Evolutionary conservation across 2,113 vertebrate species (phyloP).

Genomic region (Plectropomus leopardus): DNA sequence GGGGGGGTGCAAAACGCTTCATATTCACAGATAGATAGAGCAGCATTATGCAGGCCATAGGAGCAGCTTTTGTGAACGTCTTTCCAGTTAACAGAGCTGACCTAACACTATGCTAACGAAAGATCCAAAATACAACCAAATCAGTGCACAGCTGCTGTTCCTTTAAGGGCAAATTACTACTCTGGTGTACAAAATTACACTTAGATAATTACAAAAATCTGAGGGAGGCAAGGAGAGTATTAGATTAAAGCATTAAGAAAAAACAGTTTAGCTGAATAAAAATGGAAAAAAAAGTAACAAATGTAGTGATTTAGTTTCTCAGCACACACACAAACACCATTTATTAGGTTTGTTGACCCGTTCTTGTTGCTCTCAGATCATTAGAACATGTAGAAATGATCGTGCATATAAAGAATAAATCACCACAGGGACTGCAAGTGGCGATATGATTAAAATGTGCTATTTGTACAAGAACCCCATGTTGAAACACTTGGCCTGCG

Average conservation of each 20-base stretch:
- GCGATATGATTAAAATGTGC: constrained; percentile 30
- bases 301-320: not conserved
- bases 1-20: too few relatives aligned
- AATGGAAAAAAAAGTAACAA: not conserved
- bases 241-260: not conserved
- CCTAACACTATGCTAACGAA: not conserved
- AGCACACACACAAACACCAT: not conserved
- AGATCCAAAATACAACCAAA: not conserved
- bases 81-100: not conserved
- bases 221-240: not conserved
- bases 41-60: too few relatives aligned
- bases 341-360: not conserved
- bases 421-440: constrained; percentile 6
- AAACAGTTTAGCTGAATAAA: not conserved
- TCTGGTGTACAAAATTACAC: not conserved
- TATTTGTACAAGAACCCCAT: not conserved
- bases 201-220: not conserved
- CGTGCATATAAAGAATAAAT: constrained; percentile 35
- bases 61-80: not conserved
- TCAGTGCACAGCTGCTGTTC: not conserved
- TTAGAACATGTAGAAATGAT: constrained; percentile 7
- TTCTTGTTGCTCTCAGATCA: constrained; percentile 9
- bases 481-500: constrained; percentile 8
- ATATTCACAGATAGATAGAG: not conserved
- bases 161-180: not conserved